Conservation (phyloP, 2,797 vertebrate genomes). For the Girardinus metallicus region DNA sequence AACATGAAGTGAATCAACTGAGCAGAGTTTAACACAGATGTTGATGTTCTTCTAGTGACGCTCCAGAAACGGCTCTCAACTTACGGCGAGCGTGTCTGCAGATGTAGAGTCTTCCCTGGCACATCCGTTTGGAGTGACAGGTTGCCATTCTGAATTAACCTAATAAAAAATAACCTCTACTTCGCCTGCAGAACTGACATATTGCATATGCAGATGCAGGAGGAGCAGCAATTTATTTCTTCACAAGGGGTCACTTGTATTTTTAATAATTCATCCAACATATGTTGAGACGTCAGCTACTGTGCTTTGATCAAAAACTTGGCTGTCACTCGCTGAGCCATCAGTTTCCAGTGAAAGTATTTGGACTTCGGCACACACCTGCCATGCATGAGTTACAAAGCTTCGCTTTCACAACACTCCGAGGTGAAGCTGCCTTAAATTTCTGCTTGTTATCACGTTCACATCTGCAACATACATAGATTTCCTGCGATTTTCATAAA, state of each 20-base stretch:
- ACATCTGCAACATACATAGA: slow-evolving; percentile 11
- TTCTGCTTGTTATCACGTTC: slow-evolving; percentile 29
- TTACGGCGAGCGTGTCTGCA: slow-evolving; percentile 38
- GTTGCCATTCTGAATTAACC: slow-evolving; percentile 71
- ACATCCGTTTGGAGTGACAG: slow-evolving; percentile 66
- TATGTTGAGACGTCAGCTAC: slow-evolving; percentile 81
- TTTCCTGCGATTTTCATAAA: slow-evolving; percentile 19
- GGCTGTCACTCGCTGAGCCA: slow-evolving; percentile 75
- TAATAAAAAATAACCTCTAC: slow-evolving; percentile 77
- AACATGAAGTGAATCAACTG: not conserved
- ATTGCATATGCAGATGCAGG: slow-evolving; percentile 67
- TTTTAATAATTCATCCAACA: slow-evolving; percentile 85
- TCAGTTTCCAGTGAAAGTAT: slow-evolving; percentile 69
- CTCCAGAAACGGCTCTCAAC: not conserved
- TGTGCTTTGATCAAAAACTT: slow-evolving; percentile 79
- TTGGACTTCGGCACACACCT: slow-evolving; percentile 62
- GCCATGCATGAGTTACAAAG: slow-evolving; percentile 40
- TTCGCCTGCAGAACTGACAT: slow-evolving; percentile 71
- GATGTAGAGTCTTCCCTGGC: slow-evolving; percentile 54
- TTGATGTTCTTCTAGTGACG: not conserved
- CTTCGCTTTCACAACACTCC: slow-evolving; percentile 23
- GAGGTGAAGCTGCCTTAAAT: slow-evolving; percentile 13
- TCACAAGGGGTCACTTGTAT: slow-evolving; percentile 83
- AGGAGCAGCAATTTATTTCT: slow-evolving; percentile 80
- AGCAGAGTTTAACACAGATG: not conserved